Conservation (phyloP, 30 jellyfish, hydroid and myxozoan species). For the Phacellophora camtschatica region DNA sequence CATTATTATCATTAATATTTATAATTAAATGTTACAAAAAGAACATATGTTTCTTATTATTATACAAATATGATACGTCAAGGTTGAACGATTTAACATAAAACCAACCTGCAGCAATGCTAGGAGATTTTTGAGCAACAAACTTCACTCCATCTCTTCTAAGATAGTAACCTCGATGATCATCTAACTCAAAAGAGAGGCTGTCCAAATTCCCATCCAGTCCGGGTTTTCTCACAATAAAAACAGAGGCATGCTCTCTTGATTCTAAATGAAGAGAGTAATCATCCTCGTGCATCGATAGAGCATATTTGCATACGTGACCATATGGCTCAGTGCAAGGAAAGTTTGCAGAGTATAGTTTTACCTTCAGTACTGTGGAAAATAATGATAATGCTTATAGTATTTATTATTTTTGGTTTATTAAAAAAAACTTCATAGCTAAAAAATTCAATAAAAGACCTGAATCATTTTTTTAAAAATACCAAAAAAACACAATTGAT, state of each 20-base stretch:
- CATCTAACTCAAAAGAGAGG: slow-evolving; percentile 73
- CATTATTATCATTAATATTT: too few relatives aligned
- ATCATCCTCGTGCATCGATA: slow-evolving; percentile 75
- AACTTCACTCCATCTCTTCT: slow-evolving; percentile 61
- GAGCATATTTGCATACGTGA: slow-evolving; percentile 86
- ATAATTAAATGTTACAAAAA: too few relatives aligned
- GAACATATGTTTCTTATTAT: too few relatives aligned
- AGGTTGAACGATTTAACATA: too few relatives aligned
- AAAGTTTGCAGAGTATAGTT: slow-evolving; percentile 74
- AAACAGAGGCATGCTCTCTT: slow-evolving; percentile 80
- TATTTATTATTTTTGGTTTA: too few relatives aligned
- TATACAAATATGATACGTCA: too few relatives aligned
- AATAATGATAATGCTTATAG: too few relatives aligned
- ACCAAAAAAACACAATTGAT: background rate
- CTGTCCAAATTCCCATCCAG: slow-evolving; percentile 42
- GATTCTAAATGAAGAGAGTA: slow-evolving; percentile 62
- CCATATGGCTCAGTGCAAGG: slow-evolving; percentile 89
- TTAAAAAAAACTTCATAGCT: too few relatives aligned
- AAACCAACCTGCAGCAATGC: slow-evolving; percentile 2
- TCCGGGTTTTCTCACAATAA: slow-evolving; percentile 83
- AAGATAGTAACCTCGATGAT: slow-evolving; percentile 62
- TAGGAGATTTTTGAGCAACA: slow-evolving; percentile 10
- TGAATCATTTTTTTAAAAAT: too few relatives aligned
- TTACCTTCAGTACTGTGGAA: slow-evolving; percentile 61
- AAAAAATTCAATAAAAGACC: too few relatives aligned